A percentile compares a stretch with the other conserved stretches of the same genome.
phyloP scores from a whole-genome alignment of 2,797 vertebrate species.

The Phrynocephalus vlangalii region DNA sequence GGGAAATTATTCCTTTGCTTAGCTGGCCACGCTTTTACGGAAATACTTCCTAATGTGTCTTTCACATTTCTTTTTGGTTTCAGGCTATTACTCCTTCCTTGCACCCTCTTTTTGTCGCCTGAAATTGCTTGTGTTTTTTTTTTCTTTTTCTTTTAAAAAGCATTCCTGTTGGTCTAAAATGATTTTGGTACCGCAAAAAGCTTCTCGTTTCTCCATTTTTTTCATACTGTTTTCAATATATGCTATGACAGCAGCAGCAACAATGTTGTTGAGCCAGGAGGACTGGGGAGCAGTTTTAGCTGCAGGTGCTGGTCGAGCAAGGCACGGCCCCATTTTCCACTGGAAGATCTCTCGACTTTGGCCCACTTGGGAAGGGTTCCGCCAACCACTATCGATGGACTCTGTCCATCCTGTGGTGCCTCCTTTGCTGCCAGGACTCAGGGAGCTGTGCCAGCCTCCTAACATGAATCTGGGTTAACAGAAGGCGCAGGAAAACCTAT shows the following conservation, averaged over 20 bases:
- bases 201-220: background rate
- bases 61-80: conserved; percentile 20
- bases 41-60: conserved; percentile 10
- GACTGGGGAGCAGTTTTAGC: background rate
- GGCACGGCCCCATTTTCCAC: background rate
- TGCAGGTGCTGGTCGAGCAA: background rate
- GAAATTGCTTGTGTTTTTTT: conserved; percentile 14
- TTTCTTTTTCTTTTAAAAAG: background rate
- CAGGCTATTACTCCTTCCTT: background rate
- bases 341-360: background rate
- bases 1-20: background rate
- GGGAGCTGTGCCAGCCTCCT: background rate
- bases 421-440: conserved; percentile 4
- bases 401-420: background rate
- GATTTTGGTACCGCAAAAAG: background rate
- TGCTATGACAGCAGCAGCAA: no score
- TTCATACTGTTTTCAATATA: conserved; percentile 1
- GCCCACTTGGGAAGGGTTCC: background rate
- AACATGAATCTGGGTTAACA: background rate
- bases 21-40: background rate
- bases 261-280: background rate
- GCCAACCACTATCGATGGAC: background rate
- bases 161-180: conserved; percentile 20
- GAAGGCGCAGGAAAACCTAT: background rate
- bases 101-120: background rate